phyloP scores from a whole-genome alignment of 2,888 invertebrate species.

The Spodoptera exigua region DNA sequence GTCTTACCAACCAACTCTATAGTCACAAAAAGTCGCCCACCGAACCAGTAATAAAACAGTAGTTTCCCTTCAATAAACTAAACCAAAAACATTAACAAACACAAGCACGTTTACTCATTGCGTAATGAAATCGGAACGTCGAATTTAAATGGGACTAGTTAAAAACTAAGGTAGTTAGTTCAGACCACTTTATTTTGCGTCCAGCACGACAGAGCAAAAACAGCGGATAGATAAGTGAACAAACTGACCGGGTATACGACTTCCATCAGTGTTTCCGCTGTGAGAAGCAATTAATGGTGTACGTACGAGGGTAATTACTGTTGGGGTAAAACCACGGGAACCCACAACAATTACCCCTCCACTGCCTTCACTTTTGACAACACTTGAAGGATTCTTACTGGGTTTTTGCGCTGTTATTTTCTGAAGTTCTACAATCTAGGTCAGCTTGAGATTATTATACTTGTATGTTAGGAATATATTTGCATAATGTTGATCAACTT shows the following conservation, averaged over 20 bases:
- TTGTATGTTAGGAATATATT: no score
- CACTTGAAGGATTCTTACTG: conserved; percentile 33
- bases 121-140: conserved; percentile 41
- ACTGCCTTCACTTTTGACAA: conserved; percentile 60
- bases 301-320: conserved; percentile 68
- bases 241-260: conserved; percentile 68
- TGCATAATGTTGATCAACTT: no score
- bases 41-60: no score
- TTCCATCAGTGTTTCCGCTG: conserved; percentile 66
- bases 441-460: no score
- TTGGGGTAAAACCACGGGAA: conserved; percentile 54
- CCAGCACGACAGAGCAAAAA: conserved; percentile 57
- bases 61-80: no score
- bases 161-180: conserved; percentile 59
- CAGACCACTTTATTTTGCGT: conserved; percentile 60
- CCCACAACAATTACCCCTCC: conserved; percentile 61
- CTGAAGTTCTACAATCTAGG: no score
- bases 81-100: conserved; percentile 12
- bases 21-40: no score
- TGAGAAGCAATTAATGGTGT: conserved; percentile 71
- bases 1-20: no score
- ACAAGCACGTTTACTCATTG: conserved; percentile 18
- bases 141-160: conserved; percentile 54
- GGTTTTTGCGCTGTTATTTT: neutral
- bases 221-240: conserved; percentile 60